Percentiles rank a stretch among this genome's conserved stretches.
phyloP scores from a whole-genome alignment of 2,888 invertebrate species.

The Drosophila sordidula region DNA sequence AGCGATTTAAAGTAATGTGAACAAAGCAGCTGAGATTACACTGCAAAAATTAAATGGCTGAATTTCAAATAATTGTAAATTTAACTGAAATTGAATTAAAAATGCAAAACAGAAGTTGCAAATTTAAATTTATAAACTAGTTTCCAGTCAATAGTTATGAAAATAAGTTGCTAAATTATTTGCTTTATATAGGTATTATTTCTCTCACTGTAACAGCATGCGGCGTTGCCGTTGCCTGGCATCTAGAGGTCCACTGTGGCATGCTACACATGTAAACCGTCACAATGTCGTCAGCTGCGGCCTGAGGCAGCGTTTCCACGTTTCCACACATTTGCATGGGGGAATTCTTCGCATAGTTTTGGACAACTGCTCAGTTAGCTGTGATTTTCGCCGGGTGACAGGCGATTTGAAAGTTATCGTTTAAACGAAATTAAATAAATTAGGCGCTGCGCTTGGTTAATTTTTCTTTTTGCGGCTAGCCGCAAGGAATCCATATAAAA shows the following conservation, averaged over 20 bases:
- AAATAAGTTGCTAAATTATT: too few relatives aligned
- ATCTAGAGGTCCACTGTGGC: conserved; percentile 23
- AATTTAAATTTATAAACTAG: not conserved
- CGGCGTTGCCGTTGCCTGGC: not conserved
- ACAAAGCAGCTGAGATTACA: conserved; percentile 10
- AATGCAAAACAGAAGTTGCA: not conserved
- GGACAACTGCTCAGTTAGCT: conserved; percentile 17
- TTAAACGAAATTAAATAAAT: conserved; percentile 68
- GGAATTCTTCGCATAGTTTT: conserved; percentile 58
- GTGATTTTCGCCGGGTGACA: conserved; percentile 25
- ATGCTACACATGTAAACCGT: conserved; percentile 63
- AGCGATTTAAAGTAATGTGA: conserved; percentile 19
- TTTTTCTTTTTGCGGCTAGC: conserved; percentile 26
- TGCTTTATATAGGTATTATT: not conserved
- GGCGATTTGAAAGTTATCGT: conserved; percentile 60
- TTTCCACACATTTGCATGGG: conserved; percentile 42
- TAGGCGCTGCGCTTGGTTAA: conserved; percentile 38
- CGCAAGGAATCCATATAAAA: conserved; percentile 42
- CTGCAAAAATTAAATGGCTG: conserved; percentile 14
- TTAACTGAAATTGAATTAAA: not conserved
- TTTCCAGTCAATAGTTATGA: too few relatives aligned
- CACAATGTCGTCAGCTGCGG: conserved; percentile 50
- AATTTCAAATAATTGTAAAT: not conserved
- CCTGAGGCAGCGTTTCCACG: conserved; percentile 12
- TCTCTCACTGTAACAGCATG: conserved; percentile 1